phyloP scores from a whole-genome alignment of 2,797 vertebrate genomes.

The Eospalax fontanierii region DNA sequence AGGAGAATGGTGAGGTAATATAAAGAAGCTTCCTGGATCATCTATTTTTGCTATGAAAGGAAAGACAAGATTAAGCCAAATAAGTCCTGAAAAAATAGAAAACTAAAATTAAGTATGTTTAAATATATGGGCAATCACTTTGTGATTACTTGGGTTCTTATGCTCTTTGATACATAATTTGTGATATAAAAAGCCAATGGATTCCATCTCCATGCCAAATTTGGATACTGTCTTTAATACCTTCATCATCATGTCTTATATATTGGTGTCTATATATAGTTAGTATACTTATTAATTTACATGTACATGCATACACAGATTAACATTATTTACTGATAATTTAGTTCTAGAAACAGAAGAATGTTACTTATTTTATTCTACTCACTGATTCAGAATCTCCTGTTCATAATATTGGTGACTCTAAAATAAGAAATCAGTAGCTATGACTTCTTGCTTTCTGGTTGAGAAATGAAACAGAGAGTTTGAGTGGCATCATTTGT shows the following conservation, averaged over 20 bases:
- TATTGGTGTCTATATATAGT: neutral
- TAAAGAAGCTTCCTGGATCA: neutral
- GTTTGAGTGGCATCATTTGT: neutral
- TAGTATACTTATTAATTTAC: no score
- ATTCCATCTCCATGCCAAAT: neutral
- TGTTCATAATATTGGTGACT: neutral
- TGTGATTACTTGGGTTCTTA: neutral
- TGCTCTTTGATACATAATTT: neutral
- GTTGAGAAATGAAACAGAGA: neutral
- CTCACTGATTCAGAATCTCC: neutral
- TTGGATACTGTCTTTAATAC: neutral
- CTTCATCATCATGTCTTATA: neutral
- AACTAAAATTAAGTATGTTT: neutral
- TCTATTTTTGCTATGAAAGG: conserved; percentile 39
- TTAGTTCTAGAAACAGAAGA: neutral
- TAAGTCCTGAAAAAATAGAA: neutral
- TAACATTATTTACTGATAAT: neutral
- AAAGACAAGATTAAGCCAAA: neutral
- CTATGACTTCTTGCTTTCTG: neutral
- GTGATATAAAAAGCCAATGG: neutral
- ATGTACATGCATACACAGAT: neutral
- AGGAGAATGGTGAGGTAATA: neutral
- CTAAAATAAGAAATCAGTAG: neutral
- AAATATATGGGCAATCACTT: neutral
- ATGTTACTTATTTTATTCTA: neutral